Conservation (phyloP, 1,140 invertebrate genomes). For the Plutomurus gul region DNA sequence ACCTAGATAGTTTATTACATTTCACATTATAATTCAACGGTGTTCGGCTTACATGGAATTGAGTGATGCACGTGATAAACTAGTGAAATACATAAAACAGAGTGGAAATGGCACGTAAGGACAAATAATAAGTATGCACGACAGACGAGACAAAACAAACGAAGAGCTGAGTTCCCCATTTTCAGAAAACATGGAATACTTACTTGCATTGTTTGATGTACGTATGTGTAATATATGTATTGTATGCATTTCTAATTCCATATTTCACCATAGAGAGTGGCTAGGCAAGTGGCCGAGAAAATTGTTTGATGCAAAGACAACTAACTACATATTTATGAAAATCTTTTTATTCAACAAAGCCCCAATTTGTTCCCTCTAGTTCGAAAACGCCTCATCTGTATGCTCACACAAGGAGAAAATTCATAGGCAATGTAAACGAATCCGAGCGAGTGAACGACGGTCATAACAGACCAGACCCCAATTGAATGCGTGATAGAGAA, state of each 20-base stretch:
- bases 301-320: no score
- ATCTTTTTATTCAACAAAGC: no score
- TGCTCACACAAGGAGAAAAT: no score
- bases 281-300: neutral
- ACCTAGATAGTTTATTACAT: neutral
- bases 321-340: no score
- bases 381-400: no score
- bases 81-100: neutral
- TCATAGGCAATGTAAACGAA: no score
- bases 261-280: neutral
- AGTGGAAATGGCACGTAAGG: neutral
- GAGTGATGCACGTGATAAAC: neutral
- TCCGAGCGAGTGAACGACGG: no score
- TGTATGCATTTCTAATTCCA: neutral
- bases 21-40: neutral
- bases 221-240: neutral
- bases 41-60: neutral
- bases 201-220: neutral
- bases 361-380: no score
- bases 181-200: constrained; percentile 5
- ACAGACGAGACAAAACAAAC: neutral
- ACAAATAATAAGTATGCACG: constrained; percentile 42
- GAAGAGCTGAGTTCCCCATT: constrained; percentile 24
- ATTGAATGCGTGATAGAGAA: constrained; percentile 18
- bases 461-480: no score